Conservation (phyloP, 2,797 vertebrate genomes). For the Nyctibius grandis region DNA sequence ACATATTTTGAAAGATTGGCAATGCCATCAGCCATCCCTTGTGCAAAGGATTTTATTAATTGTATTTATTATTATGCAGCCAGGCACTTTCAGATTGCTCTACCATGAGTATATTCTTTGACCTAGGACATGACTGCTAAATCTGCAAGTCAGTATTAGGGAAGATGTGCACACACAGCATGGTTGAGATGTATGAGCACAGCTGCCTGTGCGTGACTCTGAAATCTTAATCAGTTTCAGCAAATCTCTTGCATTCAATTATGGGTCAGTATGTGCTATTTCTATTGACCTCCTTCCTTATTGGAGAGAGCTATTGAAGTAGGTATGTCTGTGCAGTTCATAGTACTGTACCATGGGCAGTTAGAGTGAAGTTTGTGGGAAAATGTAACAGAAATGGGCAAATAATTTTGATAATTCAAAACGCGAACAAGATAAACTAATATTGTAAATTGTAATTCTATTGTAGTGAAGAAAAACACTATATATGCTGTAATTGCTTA, state of each 20-base stretch:
- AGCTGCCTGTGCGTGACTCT: constrained; percentile 9
- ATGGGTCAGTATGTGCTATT: not conserved
- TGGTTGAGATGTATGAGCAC: constrained; percentile 13
- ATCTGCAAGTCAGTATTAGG: constrained; percentile 42
- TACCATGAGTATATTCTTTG: constrained; percentile 22
- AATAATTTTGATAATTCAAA: not conserved
- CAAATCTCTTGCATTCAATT: constrained; percentile 51
- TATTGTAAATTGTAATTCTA: not conserved
- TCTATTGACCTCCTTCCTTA: constrained; percentile 23
- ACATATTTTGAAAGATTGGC: not conserved
- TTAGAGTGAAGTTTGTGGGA: not conserved
- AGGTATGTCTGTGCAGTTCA: not conserved
- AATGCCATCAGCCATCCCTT: not conserved
- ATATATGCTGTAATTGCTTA: not conserved
- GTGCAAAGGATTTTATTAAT: constrained; percentile 7
- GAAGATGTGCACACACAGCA: constrained; percentile 16
- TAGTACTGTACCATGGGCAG: not conserved
- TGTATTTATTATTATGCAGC: constrained; percentile 25
- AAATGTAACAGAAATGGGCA: not conserved
- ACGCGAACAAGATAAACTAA: not conserved
- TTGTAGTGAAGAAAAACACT: not conserved
- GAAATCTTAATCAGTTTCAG: constrained; percentile 58
- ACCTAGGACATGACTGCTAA: constrained; percentile 36
- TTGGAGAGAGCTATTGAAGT: constrained; percentile 13
- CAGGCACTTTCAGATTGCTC: not conserved